Evolutionary conservation across 2,888 invertebrate genomes (phyloP), one percentile per base, ranked within the genome.

Genomic region (Microctonus hyperodae): DNA sequence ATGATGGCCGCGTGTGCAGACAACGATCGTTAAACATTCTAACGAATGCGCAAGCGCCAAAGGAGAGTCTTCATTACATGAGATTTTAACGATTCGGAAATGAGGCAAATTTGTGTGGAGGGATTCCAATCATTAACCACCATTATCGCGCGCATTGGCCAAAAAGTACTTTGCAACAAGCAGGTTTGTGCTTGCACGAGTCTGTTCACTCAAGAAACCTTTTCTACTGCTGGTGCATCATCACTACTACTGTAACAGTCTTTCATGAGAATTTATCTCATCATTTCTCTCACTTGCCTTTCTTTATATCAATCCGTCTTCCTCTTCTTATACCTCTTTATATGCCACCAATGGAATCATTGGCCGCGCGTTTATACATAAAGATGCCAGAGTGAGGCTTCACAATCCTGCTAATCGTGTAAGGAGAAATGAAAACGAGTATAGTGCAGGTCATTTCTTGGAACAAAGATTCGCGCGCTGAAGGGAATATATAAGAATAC

Each of bases 391-490:
- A 40, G 48, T 62, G 35, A 37, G n/a, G 33, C 44, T 56, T 50
- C 48, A 61, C 59, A 57, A 68, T 69, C 65, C 65, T 67, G 72
- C 77, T 79, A 80, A 81, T 82, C 78, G 82, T 74, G 76, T 82
- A 81, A 81, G 79, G 72, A 76, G 82, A 82, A 82, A 78, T 78
- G 78, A 76, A 80, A 81, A 80, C 79, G 72, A 76, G 79, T 78
- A 56, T 56, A 76, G 75, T 75, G n/a, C n/a, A n/a, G 65, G 72
- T 65, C 70, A 71, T 74, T 81, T 80, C 79, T 72, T 64, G 74
- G 79, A 81, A 80, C 9, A 66, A 25, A 57, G 37, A 28, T 22
- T 37, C 61, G 33, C 28, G 33, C 60, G 44, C 53, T 61, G 60
- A 66, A 64, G 68, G 71, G 60, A 66, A 64, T 60, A 68, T 37